Base-by-base conservation (phyloP, 2,888 invertebrate species). In the Lasioglossum marginatum region DNA sequence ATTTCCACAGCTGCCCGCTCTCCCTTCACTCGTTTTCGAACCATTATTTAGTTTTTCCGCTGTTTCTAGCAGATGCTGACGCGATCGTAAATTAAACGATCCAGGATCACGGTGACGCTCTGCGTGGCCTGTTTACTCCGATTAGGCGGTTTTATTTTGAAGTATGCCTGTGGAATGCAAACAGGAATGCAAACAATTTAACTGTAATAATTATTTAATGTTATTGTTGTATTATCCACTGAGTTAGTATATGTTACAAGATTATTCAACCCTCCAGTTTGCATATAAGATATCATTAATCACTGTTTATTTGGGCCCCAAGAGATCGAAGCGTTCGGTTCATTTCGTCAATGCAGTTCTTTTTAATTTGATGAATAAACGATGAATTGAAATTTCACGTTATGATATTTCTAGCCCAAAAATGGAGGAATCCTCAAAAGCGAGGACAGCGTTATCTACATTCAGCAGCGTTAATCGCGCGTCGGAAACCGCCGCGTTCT, bases 1-100 rank as follows among this genome's bases (percentile, higher is more conserved):
- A 37, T 52, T 70, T 31, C 52, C 34, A 63, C 87, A 87, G 87
- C 87, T 87, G 87, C 79, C 57, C n/a, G 37, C 37, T 14, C 37
- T 48, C 34, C 68, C 31, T 27, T 14, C 34, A 16, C 45, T 37
- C 34, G 63, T 63, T 63, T 19, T 31, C 19, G 3, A 43, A 2
- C 37, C 27, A 75, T 81, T 45, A 34, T 43, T 57, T 57, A 45
- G 37, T 43, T 40, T 27, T n/a, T 63, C 6, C n/a, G 34, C 16
- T 48, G 40, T 75, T 68, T 52, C 23, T 31, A 48, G 16, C 85
- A 79, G 84, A 83, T 84, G 85, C 45, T n/a, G 52, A 23, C 12
- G n/a, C 23, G 6, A 12, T 19, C 66, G 72, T 82, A 76, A 82
- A 83, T 83, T 82, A 60, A 31, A 12, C n/a, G 8, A 48, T 68